These are phyloP conservation scores for Agelastica alni DNA, from an alignment of 2,888 invertebrate genomes.

Conservation along the genomic window DNA sequence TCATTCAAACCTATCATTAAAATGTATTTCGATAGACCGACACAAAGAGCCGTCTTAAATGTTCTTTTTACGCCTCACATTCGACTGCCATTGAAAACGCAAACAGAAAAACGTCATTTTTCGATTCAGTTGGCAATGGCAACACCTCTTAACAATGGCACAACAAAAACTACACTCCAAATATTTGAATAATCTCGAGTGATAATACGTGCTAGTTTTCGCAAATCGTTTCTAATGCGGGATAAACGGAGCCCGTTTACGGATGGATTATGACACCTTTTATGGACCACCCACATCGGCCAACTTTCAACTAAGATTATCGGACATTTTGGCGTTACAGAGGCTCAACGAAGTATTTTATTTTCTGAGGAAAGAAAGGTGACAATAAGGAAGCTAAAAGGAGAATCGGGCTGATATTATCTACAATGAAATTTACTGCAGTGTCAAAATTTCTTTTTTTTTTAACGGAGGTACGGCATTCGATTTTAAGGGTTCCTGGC, in stretches of 20 bases:
- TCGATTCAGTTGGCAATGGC: slow-evolving; percentile 6
- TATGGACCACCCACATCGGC: slow-evolving; percentile 18
- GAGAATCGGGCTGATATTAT: slow-evolving; percentile 3
- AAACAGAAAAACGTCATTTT: slow-evolving; percentile 3
- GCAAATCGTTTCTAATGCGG: slow-evolving; percentile 20
- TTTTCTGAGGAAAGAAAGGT: slow-evolving; percentile 5
- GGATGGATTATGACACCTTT: slow-evolving; percentile 19
- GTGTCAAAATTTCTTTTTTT: slow-evolving; percentile 4
- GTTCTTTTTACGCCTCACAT: slow-evolving; percentile 3
- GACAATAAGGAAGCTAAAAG: slow-evolving; percentile 13
- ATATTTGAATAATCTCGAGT: slow-evolving; percentile 35
- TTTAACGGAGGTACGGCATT: no score
- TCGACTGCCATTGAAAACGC: background rate
- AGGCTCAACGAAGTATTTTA: background rate
- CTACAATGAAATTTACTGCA: slow-evolving; percentile 8
- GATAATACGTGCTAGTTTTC: slow-evolving; percentile 35
- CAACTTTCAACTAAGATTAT: slow-evolving; percentile 15
- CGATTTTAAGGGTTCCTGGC: no score
- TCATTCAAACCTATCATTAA: slow-evolving; percentile 7
- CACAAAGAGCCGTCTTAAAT: slow-evolving; percentile 7
- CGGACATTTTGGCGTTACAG: slow-evolving; percentile 7
- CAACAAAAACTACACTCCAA: slow-evolving; percentile 11
- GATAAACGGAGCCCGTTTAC: slow-evolving; percentile 15
- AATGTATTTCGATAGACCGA: slow-evolving; percentile 7
- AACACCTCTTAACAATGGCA: background rate